A percentile compares a stretch with the other conserved stretches of the same genome.
phyloP scores from a whole-genome alignment of 1,140 invertebrate genomes.

The Procambarus clarkii region DNA sequence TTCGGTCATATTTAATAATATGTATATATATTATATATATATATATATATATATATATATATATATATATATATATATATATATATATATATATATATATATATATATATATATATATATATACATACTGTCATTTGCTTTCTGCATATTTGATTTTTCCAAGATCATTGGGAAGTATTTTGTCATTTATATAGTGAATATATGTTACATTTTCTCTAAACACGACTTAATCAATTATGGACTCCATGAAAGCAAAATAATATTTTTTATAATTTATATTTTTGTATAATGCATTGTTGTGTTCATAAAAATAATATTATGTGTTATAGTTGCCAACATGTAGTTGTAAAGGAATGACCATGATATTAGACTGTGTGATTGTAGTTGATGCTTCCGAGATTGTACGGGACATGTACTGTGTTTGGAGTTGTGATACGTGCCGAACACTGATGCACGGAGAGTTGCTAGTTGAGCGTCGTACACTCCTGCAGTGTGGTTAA shows the following conservation, averaged over 20 bases:
- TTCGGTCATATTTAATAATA: too few species aligned
- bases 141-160: background rate
- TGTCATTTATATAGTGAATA: constrained; percentile 2
- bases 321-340: background rate
- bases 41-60: too few species aligned
- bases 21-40: too few species aligned
- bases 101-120: too few species aligned
- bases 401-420: too few species aligned
- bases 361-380: background rate
- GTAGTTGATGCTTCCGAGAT: background rate
- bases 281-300: constrained; percentile 2
- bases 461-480: too few species aligned
- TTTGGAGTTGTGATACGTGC: too few species aligned
- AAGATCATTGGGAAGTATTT: background rate
- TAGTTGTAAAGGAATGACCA: background rate
- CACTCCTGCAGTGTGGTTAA: too few species aligned
- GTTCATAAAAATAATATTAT: background rate
- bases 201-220: constrained; percentile 1
- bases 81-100: too few species aligned
- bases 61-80: too few species aligned
- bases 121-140: background rate
- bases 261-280: constrained; percentile 22
- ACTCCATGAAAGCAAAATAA: background rate
- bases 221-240: background rate
- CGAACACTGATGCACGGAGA: too few species aligned